Evolutionary conservation across 2,797 vertebrate species (phyloP), one percentile per base, ranked within the genome.

Genomic region (Anguilla marmorata): DNA sequence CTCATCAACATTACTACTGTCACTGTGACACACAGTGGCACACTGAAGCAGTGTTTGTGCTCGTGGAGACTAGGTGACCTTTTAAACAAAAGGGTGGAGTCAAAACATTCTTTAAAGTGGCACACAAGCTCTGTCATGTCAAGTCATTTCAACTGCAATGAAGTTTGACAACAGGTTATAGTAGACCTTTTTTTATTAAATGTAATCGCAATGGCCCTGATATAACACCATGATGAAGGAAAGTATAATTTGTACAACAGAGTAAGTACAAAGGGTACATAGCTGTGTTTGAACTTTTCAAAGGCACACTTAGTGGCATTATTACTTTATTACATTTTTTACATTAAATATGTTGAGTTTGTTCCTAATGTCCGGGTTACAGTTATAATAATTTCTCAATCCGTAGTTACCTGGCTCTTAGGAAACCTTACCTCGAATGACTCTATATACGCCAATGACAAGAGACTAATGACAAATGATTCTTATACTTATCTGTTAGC

Each of bases 41-140:
- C 45, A 48, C 45, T 82, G 45, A 82, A 82, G 79, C 24, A n/a
- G 41, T 48, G 79, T 3, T 80, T 45, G 41, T 82, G 79, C 41
- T 76, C 6, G 30, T 48, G 79, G 50, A 41, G 84, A 48, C 66
- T 12, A 56, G 52, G 83, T 85, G 50, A 85, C 1, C 1, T 66
- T 88, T 88, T 76, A 41, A 37, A 50, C 66, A 72, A 85, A 76
- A 63, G 87, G 87, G 69, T 85, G 84, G 21, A 54, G 63, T 52
- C 50, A 48, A 16, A 50, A 69, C 66, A 54, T 48, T 45, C 14
- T 11, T 33, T 85, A 19, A 86, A 66, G 5, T 16, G 30, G 19
- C n/a, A 56, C 82, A 58, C 87, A 88, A 74, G 87, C 37, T 85
- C n/a, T 12, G 84, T 54, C 87, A 88, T 88, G 87, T 85, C n/a